phyloP scores from a whole-genome alignment of 2,797 vertebrate species.

The Sebastolobus altivelis region DNA sequence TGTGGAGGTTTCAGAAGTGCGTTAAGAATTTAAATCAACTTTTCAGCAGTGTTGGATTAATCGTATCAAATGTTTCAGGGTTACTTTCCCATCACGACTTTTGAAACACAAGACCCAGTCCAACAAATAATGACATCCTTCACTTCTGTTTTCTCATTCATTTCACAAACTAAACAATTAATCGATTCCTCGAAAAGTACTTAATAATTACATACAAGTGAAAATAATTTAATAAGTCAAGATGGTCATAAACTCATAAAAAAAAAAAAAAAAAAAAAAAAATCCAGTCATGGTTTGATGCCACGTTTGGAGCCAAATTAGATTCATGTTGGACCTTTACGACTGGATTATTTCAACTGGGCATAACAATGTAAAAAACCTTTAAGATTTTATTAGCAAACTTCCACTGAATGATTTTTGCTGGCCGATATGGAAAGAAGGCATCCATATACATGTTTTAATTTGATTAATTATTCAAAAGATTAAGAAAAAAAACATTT shows the following conservation, averaged over 20 bases:
- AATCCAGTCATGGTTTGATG: not conserved
- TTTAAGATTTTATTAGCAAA: not conserved
- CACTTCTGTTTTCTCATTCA: not conserved
- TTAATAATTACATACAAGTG: not conserved
- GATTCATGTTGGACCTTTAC: not conserved
- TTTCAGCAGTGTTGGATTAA: constrained; percentile 1
- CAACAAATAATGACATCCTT: not conserved
- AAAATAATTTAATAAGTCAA: not conserved
- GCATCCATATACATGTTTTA: not conserved
- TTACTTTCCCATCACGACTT: not conserved
- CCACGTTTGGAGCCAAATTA: not conserved
- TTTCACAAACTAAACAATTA: not conserved
- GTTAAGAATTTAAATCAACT: not conserved
- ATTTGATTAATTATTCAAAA: not conserved
- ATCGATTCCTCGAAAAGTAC: not conserved
- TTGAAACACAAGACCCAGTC: not conserved
- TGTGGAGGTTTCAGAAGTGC: constrained; percentile 20
- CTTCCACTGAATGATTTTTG: not conserved
- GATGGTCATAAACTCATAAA: not conserved
- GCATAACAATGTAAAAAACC: not conserved
- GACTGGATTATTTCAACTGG: not conserved
- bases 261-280: not conserved
- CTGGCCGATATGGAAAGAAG: not conserved
- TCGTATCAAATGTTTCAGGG: not conserved
- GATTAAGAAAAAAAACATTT: no score